Conservation (phyloP, 2,113 vertebrate species). For the Corynorhinus townsendii region DNA sequence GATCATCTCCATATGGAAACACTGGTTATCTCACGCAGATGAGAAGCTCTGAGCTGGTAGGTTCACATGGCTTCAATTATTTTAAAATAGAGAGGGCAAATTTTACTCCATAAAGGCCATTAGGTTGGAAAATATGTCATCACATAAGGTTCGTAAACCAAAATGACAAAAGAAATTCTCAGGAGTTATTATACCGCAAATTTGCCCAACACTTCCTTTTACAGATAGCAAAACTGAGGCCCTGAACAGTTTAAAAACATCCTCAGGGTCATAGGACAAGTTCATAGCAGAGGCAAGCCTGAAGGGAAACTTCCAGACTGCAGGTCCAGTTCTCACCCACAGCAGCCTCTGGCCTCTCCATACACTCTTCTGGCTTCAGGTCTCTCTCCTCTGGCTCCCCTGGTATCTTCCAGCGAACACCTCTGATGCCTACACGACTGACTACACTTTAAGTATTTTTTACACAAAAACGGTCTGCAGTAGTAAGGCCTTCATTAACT, state of each 20-base stretch:
- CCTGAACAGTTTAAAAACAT: background rate
- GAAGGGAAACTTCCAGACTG: background rate
- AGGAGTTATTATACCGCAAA: background rate
- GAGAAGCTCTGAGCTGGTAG: background rate
- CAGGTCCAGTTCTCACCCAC: background rate
- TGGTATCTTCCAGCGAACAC: background rate
- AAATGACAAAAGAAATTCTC: background rate
- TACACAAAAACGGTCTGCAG: slow-evolving; percentile 43
- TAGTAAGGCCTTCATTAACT: slow-evolving; percentile 55
- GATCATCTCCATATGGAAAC: background rate
- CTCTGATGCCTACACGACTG: background rate
- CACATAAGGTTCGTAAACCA: background rate
- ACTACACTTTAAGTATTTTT: slow-evolving; percentile 26
- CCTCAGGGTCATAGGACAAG: background rate
- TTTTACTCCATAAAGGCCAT: slow-evolving; percentile 26
- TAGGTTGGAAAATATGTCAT: slow-evolving; percentile 18
- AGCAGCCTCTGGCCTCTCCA: no score
- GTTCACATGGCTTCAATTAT: background rate
- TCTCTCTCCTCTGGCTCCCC: background rate
- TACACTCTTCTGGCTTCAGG: background rate
- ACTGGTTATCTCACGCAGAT: background rate
- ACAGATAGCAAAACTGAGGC: slow-evolving; percentile 8
- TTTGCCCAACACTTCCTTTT: background rate
- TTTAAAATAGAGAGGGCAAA: slow-evolving; percentile 1
- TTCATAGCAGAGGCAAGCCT: background rate